Evolutionary conservation across 2,797 vertebrate species (phyloP), one percentile per base, ranked within the genome.

Genomic region (Avahi laniger): DNA sequence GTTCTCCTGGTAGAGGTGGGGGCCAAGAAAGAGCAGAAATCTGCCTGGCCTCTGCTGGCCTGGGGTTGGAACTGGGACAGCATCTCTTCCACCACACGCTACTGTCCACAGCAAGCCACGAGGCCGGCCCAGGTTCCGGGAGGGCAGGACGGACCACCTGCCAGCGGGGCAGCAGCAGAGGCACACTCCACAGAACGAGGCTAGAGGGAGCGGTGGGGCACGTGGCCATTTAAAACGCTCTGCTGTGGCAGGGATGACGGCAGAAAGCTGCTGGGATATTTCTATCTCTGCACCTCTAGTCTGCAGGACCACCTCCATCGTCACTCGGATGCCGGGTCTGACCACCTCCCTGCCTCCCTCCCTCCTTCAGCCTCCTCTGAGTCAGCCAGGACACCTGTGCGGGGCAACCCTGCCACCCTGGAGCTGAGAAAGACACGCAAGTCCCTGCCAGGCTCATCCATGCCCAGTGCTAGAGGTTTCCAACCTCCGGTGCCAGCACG

Each of bases 161-260:
- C 24, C 4, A 2, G 1, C 10, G 17, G 61, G 26, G 14, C 26
- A 17, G 2, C 1, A 14, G 13, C 12, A 8, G 2, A 6, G 59
- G 63, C 48, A 20, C 14, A 1, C 15, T 0, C 28, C 46, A 2
- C 5, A 73, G 67, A 41, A 13, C 1, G 70, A 83, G 24, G 10
- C 20, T 4, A 0, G 18, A 61, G 46, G 57, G 41, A 24, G 30
- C 11, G 41, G 20, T 3, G 2, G 26, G 65, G 59, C 41, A 50
- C 0, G 0, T 1, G 4, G n/a, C 41, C 18, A 0, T n/a, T 65
- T 38, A 11, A 20, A 33, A 46, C 8, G 5, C 9, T 14, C n/a
- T 5, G 10, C 78, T 12, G 1, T 7, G 0, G 24, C 46, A 50
- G 48, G 4, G 30, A 10, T 1, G 28, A 30, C 0, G 1, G 33